These are phyloP conservation scores for Tridacna gigas DNA, from an alignment of 2,888 invertebrate species.

Conservation along the genomic window DNA sequence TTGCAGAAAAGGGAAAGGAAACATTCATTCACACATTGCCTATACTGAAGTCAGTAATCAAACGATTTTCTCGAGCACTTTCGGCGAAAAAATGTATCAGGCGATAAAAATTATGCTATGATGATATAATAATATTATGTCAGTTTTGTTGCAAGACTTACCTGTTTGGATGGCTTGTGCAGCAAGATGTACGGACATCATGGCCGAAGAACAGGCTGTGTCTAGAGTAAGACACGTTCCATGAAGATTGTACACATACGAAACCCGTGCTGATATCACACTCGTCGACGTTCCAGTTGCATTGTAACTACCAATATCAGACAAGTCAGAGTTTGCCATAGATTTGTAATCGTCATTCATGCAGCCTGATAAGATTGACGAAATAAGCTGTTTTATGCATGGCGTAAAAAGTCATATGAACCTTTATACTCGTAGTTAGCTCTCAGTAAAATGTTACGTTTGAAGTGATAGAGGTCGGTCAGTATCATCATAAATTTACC, in stretches of 20 bases:
- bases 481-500: too few relatives aligned
- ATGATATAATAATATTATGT: not conserved
- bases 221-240: constrained; percentile 73
- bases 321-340: constrained; percentile 3
- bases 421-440: too few relatives aligned
- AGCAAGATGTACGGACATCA: constrained; percentile 73
- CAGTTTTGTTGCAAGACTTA: not conserved
- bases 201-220: constrained; percentile 74
- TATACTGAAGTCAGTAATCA: not conserved
- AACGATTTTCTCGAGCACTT: not conserved
- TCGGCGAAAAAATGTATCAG: not conserved
- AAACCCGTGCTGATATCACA: constrained; percentile 71
- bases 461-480: too few relatives aligned
- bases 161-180: constrained; percentile 59
- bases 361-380: constrained; percentile 32
- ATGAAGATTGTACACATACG: constrained; percentile 70
- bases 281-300: constrained; percentile 68
- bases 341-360: constrained; percentile 66
- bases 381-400: too few relatives aligned
- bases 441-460: too few relatives aligned
- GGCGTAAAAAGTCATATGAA: too few relatives aligned
- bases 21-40: not conserved
- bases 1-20: too few relatives aligned
- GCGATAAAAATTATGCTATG: not conserved
- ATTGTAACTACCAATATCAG: constrained; percentile 50